phyloP scores from a whole-genome alignment of 2,113 vertebrate genomes.

The Xenopus borealis region DNA sequence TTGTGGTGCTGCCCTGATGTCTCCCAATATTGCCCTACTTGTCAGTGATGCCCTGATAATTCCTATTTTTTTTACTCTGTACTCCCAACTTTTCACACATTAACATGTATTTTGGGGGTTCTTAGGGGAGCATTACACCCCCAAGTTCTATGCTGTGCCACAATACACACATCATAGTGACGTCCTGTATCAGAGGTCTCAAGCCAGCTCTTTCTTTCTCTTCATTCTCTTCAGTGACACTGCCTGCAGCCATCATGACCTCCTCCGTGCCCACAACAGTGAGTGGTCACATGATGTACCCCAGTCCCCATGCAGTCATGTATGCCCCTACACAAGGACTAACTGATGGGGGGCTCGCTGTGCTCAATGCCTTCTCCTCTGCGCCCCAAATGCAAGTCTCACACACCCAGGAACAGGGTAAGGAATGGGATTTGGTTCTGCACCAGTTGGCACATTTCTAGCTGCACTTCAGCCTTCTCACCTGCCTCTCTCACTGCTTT shows the following conservation, averaged over 20 bases:
- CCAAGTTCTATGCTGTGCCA: too few relatives aligned
- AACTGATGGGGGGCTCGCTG: conserved; percentile 84
- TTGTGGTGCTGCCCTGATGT: too few relatives aligned
- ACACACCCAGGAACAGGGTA: conserved; percentile 89
- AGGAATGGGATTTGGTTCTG: conserved; percentile 48
- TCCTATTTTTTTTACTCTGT: too few relatives aligned
- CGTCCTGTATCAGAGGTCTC: too few relatives aligned
- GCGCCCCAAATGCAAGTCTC: conserved; percentile 92
- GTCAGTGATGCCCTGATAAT: too few relatives aligned
- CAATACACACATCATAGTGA: too few relatives aligned
- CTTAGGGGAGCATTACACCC: too few relatives aligned
- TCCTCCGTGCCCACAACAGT: conserved; percentile 90
- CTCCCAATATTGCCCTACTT: too few relatives aligned
- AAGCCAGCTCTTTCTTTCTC: background rate
- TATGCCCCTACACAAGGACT: conserved; percentile 88
- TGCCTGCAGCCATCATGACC: conserved; percentile 97
- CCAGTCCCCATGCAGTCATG: conserved; percentile 92
- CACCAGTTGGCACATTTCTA: background rate
- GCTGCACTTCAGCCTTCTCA: background rate
- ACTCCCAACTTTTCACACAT: too few relatives aligned
- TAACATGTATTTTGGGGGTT: too few relatives aligned
- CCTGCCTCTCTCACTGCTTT: conserved; percentile 2
- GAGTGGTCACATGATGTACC: conserved; percentile 98
- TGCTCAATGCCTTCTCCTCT: conserved; percentile 96
- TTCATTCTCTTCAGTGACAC: conserved; percentile 70